These are phyloP conservation scores for Barbus barbus DNA, from an alignment of 2,113 vertebrate species.

Conservation along the genomic window DNA sequence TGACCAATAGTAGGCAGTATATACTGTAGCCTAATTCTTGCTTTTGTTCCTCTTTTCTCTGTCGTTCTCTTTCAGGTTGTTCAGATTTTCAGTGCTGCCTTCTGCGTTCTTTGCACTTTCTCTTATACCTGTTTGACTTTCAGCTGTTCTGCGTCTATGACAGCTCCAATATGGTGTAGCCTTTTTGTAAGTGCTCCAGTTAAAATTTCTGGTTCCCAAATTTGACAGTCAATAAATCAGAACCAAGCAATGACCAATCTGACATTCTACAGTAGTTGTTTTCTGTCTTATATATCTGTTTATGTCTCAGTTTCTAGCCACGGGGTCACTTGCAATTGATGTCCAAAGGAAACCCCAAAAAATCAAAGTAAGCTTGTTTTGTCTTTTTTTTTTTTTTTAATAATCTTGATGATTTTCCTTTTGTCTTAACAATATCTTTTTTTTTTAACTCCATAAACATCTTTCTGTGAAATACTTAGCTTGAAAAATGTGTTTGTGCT, in stretches of 20 bases:
- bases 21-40: background rate
- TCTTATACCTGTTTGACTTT: conserved; percentile 71
- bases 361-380: conserved; percentile 68
- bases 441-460: background rate
- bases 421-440: background rate
- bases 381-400: background rate
- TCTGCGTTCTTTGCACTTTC: conserved; percentile 64
- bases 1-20: background rate
- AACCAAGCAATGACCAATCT: background rate
- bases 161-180: conserved; percentile 69
- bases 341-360: conserved; percentile 70
- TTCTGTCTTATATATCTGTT: background rate
- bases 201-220: background rate
- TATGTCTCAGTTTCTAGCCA: conserved; percentile 69
- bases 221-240: background rate
- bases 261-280: background rate
- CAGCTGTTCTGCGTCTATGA: conserved; percentile 67
- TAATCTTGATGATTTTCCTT: background rate
- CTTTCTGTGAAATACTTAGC: background rate
- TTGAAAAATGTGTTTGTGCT: background rate
- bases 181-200: conserved; percentile 65
- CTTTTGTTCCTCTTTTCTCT: background rate
- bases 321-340: conserved; percentile 66
- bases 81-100: conserved; percentile 65
- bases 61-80: conserved; percentile 62